Conservation (phyloP, 2,888 invertebrate species). For the Idaea aversata region DNA sequence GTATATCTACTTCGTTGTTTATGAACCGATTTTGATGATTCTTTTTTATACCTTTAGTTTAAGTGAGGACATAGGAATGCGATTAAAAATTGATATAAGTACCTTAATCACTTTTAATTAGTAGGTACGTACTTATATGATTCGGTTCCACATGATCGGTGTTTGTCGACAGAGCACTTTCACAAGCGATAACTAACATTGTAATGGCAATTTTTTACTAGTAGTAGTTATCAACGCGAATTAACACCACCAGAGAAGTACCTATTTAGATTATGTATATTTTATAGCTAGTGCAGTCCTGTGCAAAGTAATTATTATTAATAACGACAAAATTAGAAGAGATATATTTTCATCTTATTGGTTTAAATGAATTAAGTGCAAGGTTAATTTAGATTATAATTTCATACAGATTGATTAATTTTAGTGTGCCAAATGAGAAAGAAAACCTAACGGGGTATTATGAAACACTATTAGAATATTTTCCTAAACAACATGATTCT, state of each 20-base stretch:
- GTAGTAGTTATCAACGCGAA: not conserved
- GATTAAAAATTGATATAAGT: not conserved
- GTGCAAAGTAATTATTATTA: not conserved
- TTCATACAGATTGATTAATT: not conserved
- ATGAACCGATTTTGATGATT: too few species aligned
- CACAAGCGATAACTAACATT: not conserved
- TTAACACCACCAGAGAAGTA: not conserved
- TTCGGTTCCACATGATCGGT: constrained; percentile 1
- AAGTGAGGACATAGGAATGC: not conserved
- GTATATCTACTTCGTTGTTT: too few species aligned
- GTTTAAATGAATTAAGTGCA: too few species aligned
- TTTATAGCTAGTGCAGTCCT: not conserved
- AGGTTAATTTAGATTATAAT: not conserved
- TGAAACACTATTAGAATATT: not conserved
- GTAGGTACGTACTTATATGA: not conserved
- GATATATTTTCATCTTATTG: too few species aligned
- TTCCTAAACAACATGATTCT: not conserved
- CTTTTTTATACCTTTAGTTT: not conserved
- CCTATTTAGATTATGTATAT: not conserved
- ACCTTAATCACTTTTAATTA: not conserved
- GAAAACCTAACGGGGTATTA: not conserved
- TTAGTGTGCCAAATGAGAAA: not conserved
- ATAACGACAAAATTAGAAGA: too few species aligned
- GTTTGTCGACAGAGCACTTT: constrained; percentile 3
- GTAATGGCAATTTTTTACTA: not conserved